Evolutionary conservation across 2,888 invertebrate genomes (phyloP).

Genomic region (Leucoptera coffeella): DNA sequence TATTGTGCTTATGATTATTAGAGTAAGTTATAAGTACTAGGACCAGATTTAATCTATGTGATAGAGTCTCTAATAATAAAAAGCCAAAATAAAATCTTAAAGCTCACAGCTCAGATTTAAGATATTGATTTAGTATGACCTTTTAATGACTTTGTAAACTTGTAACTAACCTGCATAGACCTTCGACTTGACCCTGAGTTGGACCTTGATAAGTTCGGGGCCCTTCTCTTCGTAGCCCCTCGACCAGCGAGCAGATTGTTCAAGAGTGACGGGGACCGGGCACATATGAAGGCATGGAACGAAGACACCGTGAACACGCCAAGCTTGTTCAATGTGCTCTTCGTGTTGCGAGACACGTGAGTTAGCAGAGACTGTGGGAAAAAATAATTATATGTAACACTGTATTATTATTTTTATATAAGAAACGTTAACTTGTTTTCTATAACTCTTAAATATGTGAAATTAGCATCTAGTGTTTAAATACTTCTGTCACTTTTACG

Average conservation of each 20-base stretch:
- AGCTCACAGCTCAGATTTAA: too few relatives aligned
- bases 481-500: too few relatives aligned
- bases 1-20: too few relatives aligned
- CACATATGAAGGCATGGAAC: conserved; percentile 96
- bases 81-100: too few relatives aligned
- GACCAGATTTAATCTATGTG: too few relatives aligned
- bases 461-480: too few relatives aligned
- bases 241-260: conserved; percentile 88
- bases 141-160: too few relatives aligned
- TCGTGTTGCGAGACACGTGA: conserved; percentile 91
- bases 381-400: conserved; percentile 5
- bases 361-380: conserved; percentile 83
- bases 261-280: conserved; percentile 86
- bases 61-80: too few relatives aligned
- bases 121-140: too few relatives aligned
- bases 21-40: too few relatives aligned
- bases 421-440: background rate
- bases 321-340: conserved; percentile 88
- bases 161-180: conserved; percentile 76
- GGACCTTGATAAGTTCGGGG: conserved; percentile 84
- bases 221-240: conserved; percentile 84
- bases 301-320: conserved; percentile 97
- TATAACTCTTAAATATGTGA: too few relatives aligned
- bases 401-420: background rate
- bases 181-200: conserved; percentile 84